A percentile compares a stretch with the other conserved stretches of the same genome.
Evolutionary conservation across 2,888 invertebrate species (phyloP).

Genomic region (Apodemia duryi): DNA sequence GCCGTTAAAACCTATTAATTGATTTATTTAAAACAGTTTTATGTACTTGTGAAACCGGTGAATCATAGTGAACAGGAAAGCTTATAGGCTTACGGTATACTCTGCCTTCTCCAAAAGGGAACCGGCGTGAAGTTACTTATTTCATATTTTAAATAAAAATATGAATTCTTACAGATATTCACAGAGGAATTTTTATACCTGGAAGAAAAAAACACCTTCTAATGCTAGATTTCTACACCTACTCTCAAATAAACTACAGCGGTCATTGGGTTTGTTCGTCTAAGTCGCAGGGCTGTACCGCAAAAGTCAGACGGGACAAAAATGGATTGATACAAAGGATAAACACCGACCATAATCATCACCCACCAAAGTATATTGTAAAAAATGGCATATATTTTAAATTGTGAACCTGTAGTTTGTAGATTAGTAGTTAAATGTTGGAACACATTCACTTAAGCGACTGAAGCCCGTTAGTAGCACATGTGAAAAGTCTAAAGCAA

Average conservation of each 20-base stretch:
- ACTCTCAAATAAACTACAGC: constrained; percentile 44
- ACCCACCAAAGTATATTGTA: constrained; percentile 35
- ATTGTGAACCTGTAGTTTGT: constrained; percentile 17
- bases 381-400: constrained; percentile 34
- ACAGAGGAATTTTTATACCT: constrained; percentile 38
- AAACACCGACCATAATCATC: constrained; percentile 34
- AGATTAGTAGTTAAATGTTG: no score
- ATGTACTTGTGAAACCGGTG: no score
- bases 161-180: not conserved
- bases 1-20: no score
- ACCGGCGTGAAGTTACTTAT: no score
- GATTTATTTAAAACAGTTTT: no score
- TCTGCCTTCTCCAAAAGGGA: no score
- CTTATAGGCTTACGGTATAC: no score
- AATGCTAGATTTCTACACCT: constrained; percentile 44
- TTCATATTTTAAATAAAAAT: not conserved
- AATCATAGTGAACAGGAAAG: no score
- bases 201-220: constrained; percentile 40
- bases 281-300: constrained; percentile 28
- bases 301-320: constrained; percentile 20
- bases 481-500: no score
- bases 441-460: no score
- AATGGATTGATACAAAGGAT: constrained; percentile 28
- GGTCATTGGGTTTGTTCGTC: constrained; percentile 43
- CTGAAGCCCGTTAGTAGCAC: no score